phyloP scores from a whole-genome alignment of 2,888 invertebrate species.

The Coenonympha arcania region DNA sequence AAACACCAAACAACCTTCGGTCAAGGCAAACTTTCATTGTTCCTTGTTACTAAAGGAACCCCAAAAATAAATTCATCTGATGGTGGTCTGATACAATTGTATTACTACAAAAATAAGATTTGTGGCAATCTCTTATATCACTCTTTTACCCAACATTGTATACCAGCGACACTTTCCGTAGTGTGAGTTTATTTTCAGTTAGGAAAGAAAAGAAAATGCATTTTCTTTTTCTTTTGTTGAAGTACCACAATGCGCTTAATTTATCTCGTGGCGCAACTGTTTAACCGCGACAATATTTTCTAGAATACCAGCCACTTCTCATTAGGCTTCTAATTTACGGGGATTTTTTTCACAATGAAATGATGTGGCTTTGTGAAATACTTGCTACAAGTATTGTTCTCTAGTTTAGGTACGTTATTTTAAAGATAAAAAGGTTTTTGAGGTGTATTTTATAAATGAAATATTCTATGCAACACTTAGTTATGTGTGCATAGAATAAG shows the following conservation, averaged over 20 bases:
- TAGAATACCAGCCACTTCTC: constrained; percentile 5
- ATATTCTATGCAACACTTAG: too few species aligned
- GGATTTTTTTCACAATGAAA: neutral
- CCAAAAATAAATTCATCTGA: too few species aligned
- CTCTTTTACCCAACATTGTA: neutral
- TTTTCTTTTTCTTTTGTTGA: constrained; percentile 9
- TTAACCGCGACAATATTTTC: constrained; percentile 12
- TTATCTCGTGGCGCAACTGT: constrained; percentile 9
- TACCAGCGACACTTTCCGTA: constrained; percentile 2
- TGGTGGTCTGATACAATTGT: neutral
- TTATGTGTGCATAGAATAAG: too few species aligned
- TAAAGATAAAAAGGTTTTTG: too few species aligned
- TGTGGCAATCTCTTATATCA: neutral
- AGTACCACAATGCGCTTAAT: constrained; percentile 12
- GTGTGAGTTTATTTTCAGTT: constrained; percentile 6
- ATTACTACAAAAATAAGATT: neutral
- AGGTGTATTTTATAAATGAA: too few species aligned
- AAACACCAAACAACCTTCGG: too few species aligned
- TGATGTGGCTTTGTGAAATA: neutral
- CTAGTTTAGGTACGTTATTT: neutral
- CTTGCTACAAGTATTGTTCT: neutral
- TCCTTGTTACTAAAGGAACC: too few species aligned
- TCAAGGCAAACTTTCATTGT: too few species aligned
- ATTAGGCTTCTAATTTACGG: constrained; percentile 6
- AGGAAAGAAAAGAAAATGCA: constrained; percentile 11